Base-by-base conservation (phyloP, 2,888 invertebrate species). In the Cepaea hortensis region DNA sequence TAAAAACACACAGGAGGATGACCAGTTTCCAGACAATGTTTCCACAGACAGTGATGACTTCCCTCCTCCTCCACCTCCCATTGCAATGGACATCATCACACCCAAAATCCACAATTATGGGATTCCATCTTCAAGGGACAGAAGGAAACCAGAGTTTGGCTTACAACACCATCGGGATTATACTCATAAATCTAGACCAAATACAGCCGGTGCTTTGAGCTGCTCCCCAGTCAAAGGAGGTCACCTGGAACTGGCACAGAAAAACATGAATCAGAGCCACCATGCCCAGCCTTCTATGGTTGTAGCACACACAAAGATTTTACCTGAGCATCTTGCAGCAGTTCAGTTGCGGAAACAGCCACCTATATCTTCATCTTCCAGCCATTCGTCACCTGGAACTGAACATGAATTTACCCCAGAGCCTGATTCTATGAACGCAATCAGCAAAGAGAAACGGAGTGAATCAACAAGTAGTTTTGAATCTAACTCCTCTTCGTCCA, bases 401-500 rank as follows among this genome's bases (percentile, higher is more conserved):
- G 85, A 85, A 20, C 35, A 13, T n/a, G 80, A 73, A 35, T 11
- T 7, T 23, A 65, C 81, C 3, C 81, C 81, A 35, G 85, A 85
- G 6, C 85, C 61, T 35, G 81, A 68, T 46, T 13, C 75, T 11
- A 9, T 68, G n/a, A 61, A 82, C 55, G 18, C 77, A n/a, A 86
- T 82, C 1, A 76, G 82, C 35, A 82, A 55, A 20, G 82, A 82
- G 48, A 86, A 86, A 46, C 81, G 86, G 18, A 86, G 86, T 68
- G 86, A 86, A 55, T 86, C 90, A 7, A 88, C 89, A n/a, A 85
- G 87, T 15, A 91, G 90, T 82, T 88, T 90, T 85, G 92, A 92
- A 86, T 90, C 91, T 15, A 93, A 90, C 87, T 88, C 90, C 46
- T 93, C 93, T 15, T 91, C 92, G 0, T 98, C 98, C 92, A 98